Evolutionary conservation across 2,888 invertebrate species (phyloP), one percentile per base, ranked within the genome.

Genomic region (Pseudococcus jackbeardsleyi): DNA sequence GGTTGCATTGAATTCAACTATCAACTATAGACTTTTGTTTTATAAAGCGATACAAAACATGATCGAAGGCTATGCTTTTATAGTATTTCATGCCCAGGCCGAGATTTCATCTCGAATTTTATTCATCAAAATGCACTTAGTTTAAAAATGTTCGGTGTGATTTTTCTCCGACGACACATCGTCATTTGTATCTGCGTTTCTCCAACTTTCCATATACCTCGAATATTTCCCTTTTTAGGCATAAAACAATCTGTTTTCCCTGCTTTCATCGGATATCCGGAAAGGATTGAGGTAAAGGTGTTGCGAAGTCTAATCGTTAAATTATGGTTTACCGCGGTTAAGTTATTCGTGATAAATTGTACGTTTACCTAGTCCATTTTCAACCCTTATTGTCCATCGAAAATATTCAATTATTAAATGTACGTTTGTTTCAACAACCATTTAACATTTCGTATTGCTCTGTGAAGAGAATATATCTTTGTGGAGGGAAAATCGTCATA

Each of bases 1-100:
- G 39, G 77, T 77, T 77, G 77, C 77, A 77, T 77, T 77, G 77
- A 77, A 77, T 77, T 77, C 39, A 77, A 77, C 77, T 26, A 77
- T 77, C 15, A 77, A 77, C 77, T 77, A 77, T 77, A 77, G 77
- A 39, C 77, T 77, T 77, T 77, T 39, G 39, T 26, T 26, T 77
- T 33, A 77, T 39, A 33, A 77, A 77, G 77, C 77, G 39, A 77
- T 77, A 77, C 39, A 77, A 77, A 39, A 33, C 39, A 33, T 17
- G 64, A 64, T 64, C 22, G 26, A 3, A 22, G 22, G 22, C 22
- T 64, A 33, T 33, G 26, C 26, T 33, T 33, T 33, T 33, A 33
- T 3, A 33, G 26, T 33, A 33, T 64, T 64, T 64, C 19, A 22
- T 64, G 64, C 19, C 7, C 50, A 17, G 1, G 17, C 17, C 15